These are phyloP conservation scores for Chironex yamaguchii DNA, from an alignment of 30 jellyfish, hydroid and myxozoan genomes.

Conservation along the genomic window DNA sequence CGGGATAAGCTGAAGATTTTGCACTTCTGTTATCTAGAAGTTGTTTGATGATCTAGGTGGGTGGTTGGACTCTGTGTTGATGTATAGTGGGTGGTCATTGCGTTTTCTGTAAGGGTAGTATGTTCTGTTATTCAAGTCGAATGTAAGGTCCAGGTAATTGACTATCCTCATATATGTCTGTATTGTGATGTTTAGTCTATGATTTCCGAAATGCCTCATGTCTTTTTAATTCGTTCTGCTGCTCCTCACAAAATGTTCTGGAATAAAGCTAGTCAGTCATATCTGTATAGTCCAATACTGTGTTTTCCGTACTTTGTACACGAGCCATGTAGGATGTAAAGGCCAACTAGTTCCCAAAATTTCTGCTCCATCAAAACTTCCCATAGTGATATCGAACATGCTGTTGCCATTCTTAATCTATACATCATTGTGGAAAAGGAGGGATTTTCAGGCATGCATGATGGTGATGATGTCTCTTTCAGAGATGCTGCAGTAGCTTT, in stretches of 20 bases:
- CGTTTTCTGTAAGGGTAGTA: conserved; percentile 66
- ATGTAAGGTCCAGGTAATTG: conserved; percentile 68
- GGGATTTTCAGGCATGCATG: too few relatives aligned
- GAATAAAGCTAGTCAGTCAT: conserved; percentile 73
- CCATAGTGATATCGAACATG: too few relatives aligned
- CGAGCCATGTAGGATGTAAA: conserved; percentile 21
- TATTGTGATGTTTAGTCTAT: conserved; percentile 65
- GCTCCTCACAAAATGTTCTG: conserved; percentile 27
- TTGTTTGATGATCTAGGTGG: conserved; percentile 72
- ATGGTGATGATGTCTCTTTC: too few relatives aligned
- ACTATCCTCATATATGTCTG: conserved; percentile 54
- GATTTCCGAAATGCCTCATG: conserved; percentile 10
- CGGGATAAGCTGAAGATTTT: conserved; percentile 64
- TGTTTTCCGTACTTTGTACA: conserved; percentile 40
- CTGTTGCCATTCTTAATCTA: too few relatives aligned
- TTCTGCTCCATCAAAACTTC: too few relatives aligned
- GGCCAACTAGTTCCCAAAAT: conserved; percentile 77
- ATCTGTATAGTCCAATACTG: conserved; percentile 65
- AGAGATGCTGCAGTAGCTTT: too few relatives aligned
- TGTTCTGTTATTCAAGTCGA: conserved; percentile 40
- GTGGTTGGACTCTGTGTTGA: conserved; percentile 68
- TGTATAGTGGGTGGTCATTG: conserved; percentile 49
- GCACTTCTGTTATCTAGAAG: conserved; percentile 4
- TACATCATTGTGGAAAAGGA: too few relatives aligned
- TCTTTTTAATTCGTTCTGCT: conserved; percentile 68